These are phyloP conservation scores for Micrasema longulum DNA, from an alignment of 1,140 invertebrate genomes.

Conservation along the genomic window DNA sequence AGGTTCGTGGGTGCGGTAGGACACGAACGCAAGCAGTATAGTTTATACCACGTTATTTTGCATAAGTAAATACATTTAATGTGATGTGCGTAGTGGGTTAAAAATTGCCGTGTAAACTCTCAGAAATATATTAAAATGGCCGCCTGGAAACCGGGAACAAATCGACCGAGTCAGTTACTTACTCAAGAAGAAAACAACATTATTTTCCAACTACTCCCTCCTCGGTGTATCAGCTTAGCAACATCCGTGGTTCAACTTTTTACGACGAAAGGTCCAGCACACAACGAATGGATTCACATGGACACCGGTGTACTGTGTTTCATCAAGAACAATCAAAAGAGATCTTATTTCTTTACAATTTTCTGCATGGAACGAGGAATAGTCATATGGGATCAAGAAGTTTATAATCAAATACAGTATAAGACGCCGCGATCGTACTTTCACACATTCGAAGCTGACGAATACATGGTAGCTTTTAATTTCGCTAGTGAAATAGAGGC, in stretches of 20 bases:
- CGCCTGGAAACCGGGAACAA: too few relatives aligned
- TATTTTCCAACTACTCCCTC: background rate
- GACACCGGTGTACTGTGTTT: constrained; percentile 92
- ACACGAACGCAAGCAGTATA: too few relatives aligned
- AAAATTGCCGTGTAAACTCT: too few relatives aligned
- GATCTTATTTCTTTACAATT: constrained; percentile 92
- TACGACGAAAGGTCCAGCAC: constrained; percentile 82
- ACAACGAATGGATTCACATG: constrained; percentile 87
- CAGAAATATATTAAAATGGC: too few relatives aligned
- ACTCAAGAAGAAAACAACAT: constrained; percentile 2
- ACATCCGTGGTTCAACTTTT: constrained; percentile 92
- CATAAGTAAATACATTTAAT: too few relatives aligned
- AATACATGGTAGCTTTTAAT: constrained; percentile 9
- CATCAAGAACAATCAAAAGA: constrained; percentile 88
- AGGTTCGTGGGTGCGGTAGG: too few relatives aligned
- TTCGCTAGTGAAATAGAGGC: background rate
- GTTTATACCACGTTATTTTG: too few relatives aligned
- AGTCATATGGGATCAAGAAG: constrained; percentile 93
- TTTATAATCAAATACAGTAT: constrained; percentile 93
- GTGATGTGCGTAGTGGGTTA: too few relatives aligned
- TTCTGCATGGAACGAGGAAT: constrained; percentile 82
- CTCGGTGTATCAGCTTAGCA: constrained; percentile 71
- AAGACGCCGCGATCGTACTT: constrained; percentile 83
- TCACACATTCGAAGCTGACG: constrained; percentile 94
- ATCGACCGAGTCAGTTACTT: background rate